Evolutionary conservation across 2,113 vertebrate species (phyloP), one percentile per base, ranked within the genome.

Genomic region (Athene cunicularia): DNA sequence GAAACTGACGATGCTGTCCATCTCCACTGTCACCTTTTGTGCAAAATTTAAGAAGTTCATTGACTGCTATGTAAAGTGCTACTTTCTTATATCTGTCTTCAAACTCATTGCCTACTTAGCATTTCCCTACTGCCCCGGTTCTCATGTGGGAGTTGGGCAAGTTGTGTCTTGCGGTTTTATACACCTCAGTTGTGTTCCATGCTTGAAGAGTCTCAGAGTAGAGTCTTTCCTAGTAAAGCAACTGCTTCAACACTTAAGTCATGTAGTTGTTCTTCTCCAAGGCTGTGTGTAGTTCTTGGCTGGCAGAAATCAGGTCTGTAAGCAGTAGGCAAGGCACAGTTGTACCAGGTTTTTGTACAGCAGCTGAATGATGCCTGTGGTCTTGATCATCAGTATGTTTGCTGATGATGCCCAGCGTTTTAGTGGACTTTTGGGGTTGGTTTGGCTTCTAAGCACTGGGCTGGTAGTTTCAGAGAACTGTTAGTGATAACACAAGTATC

Each of bases 171-270:
- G 33, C 62, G 37, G 6, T 39, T 82, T 75, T 83, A 53, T 37
- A 50, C 33, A 13, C 11, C 14, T 80, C n/a, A 27, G n/a, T 60
- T 4, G 1, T 1, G 1, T 64, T 50, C 43, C 12, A 4, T 26
- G 14, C 55, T 45, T 41, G 23, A n/a, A 43, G 37, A 45, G 14
- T 45, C 21, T 84, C 15, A 21, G 50, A 41, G 8, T 77, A 27
- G 23, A 22, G 33, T 66, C 30, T 76, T 80, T 66, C 17, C 8
- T 50, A 27, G 8, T 22, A 59, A 80, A 76, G 58, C 63, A 73
- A 20, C 55, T 90, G 41, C n/a, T 75, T 79, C 27, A 66, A 5
- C 18, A 21, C 19, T 64, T 52, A 24, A 59, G 6, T 64, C 8
- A 6, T 5, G 23, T 26, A 11, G 35, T 60, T 70, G 22, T 9